A percentile compares a stretch with the other conserved stretches of the same genome.
Conservation (phyloP, 2,797 vertebrate species). For the Microcaecilia unicolor region DNA sequence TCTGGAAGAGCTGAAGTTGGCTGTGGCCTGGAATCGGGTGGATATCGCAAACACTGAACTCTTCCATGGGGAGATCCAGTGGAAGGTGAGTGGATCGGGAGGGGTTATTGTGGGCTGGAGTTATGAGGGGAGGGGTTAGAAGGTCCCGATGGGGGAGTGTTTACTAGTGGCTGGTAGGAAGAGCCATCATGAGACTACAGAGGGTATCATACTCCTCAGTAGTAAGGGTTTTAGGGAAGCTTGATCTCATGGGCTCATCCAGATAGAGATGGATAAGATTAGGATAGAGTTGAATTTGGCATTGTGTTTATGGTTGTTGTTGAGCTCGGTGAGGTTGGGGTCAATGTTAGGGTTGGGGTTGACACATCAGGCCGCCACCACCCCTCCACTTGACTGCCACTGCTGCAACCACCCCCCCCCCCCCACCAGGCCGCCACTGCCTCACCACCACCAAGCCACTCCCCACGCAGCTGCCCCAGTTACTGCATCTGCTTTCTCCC, state of each 20-base stretch:
- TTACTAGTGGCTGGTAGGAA: conserved; percentile 1
- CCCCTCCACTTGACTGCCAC: too few species aligned
- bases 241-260: too few species aligned
- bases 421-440: too few species aligned
- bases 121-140: conserved; percentile 3
- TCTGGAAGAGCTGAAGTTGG: conserved; percentile 75
- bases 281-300: not conserved
- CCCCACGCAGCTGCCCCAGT: too few species aligned
- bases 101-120: too few species aligned
- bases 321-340: conserved; percentile 2
- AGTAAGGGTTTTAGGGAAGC: too few species aligned
- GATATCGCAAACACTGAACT: conserved; percentile 84
- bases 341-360: conserved; percentile 3
- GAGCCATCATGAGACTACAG: conserved; percentile 5
- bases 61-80: conserved; percentile 76
- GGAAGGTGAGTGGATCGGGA: conserved; percentile 62
- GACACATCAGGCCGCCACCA: too few species aligned
- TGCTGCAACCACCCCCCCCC: too few species aligned
- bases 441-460: too few species aligned
- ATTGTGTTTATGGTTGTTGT: not conserved
- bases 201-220: too few species aligned
- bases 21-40: conserved; percentile 84
- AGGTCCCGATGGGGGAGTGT: conserved; percentile 1
- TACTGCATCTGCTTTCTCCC: too few species aligned
- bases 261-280: too few species aligned